These are phyloP conservation scores for Pterostichus niger DNA, from an alignment of 2,888 invertebrate species.

Conservation along the genomic window DNA sequence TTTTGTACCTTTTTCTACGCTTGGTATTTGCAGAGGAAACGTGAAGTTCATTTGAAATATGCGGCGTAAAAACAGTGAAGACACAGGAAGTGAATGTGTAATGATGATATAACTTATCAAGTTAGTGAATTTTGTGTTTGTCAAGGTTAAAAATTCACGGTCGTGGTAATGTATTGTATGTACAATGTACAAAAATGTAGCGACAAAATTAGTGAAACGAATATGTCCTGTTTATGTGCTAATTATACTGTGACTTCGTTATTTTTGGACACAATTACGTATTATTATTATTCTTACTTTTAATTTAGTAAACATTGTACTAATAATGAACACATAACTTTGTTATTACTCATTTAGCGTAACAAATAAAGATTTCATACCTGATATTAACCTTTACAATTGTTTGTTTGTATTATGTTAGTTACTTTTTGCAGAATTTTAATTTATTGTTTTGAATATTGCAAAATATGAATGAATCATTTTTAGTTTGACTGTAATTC, in stretches of 20 bases:
- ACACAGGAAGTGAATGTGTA: no score
- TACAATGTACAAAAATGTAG: background rate
- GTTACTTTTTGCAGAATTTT: background rate
- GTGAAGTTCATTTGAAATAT: background rate
- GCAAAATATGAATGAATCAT: background rate
- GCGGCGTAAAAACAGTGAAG: no score
- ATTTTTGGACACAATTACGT: background rate
- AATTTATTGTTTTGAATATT: background rate
- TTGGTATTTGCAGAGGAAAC: background rate
- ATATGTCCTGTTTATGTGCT: background rate
- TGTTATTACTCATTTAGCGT: background rate
- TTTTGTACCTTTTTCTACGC: background rate
- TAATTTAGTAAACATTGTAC: slow-evolving; percentile 1
- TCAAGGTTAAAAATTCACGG: slow-evolving; percentile 3
- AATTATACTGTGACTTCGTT: background rate
- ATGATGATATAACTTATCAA: no score
- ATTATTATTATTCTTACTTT: background rate
- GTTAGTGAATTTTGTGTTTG: background rate
- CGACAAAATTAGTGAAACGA: background rate
- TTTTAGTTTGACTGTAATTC: background rate
- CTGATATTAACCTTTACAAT: slow-evolving; percentile 7
- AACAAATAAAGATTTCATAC: background rate
- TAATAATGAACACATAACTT: background rate
- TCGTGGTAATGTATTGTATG: background rate
- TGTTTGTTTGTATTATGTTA: background rate